These are phyloP conservation scores for Platichthys stellatus DNA, from an alignment of 2,113 vertebrate species.

Conservation along the genomic window DNA sequence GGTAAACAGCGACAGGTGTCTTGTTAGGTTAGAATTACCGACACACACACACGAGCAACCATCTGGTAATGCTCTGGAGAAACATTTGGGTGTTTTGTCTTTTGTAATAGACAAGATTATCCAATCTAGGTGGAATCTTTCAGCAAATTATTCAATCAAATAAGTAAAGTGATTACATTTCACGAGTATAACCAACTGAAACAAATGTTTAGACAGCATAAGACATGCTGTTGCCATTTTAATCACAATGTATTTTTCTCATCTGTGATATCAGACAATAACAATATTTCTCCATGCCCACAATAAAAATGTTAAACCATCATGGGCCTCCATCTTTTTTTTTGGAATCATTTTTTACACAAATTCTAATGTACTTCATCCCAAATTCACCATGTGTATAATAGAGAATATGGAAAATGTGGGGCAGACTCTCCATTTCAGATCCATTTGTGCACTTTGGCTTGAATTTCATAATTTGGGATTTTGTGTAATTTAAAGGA, in stretches of 20 bases:
- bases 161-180: slow-evolving; percentile 25
- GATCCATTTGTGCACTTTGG: too few relatives aligned
- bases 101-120: slow-evolving; percentile 56
- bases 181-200: not conserved
- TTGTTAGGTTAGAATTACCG: slow-evolving; percentile 53
- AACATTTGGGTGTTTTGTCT: slow-evolving; percentile 58
- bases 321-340: too few relatives aligned
- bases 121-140: slow-evolving; percentile 12
- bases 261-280: not conserved
- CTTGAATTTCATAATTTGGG: too few relatives aligned
- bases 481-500: too few relatives aligned
- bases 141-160: slow-evolving; percentile 38
- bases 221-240: not conserved
- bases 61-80: slow-evolving; percentile 65
- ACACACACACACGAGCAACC: slow-evolving; percentile 29
- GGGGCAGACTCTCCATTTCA: too few relatives aligned
- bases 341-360: too few relatives aligned
- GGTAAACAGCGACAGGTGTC: slow-evolving; percentile 78
- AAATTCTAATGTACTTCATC: too few relatives aligned
- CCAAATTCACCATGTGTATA: too few relatives aligned
- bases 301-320: slow-evolving; percentile 29
- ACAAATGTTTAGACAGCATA: not conserved
- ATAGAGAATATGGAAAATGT: too few relatives aligned
- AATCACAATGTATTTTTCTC: not conserved
- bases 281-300: not conserved